Percentiles rank a stretch among this genome's conserved stretches.
These are phyloP conservation scores for Lophius piscatorius DNA, from an alignment of 2,113 vertebrate genomes.

Conservation along the genomic window DNA sequence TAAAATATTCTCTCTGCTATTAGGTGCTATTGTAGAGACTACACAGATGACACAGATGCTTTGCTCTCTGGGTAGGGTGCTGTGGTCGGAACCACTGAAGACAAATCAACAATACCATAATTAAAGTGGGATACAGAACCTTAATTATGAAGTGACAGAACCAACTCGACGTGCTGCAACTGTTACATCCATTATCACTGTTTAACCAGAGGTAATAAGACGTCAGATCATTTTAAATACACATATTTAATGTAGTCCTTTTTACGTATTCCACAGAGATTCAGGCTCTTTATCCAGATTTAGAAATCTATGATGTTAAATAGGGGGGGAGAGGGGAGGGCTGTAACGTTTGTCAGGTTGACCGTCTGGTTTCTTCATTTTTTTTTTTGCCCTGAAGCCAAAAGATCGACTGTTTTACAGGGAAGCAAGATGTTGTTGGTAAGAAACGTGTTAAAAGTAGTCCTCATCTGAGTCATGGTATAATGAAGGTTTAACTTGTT, in stretches of 20 bases:
- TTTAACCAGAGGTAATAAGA: no score
- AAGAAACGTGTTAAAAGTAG: neutral
- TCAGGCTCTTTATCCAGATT: neutral
- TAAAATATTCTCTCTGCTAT: neutral
- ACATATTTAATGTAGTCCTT: no score
- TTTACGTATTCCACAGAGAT: no score
- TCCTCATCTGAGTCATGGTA: neutral
- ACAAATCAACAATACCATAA: slow-evolving; percentile 25
- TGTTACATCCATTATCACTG: no score
- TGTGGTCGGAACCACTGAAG: slow-evolving; percentile 7
- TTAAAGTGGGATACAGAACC: neutral
- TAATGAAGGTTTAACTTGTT: neutral
- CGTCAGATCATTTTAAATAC: no score
- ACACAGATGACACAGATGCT: neutral
- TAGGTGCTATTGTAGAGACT: neutral
- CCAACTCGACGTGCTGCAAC: neutral
- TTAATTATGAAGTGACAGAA: slow-evolving; percentile 1
- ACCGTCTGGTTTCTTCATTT: neutral
- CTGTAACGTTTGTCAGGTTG: neutral
- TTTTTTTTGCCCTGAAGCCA: neutral
- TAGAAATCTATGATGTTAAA: neutral
- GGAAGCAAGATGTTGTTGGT: neutral
- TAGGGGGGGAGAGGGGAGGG: neutral
- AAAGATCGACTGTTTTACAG: neutral
- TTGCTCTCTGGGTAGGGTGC: neutral